phyloP scores from a whole-genome alignment of 2,113 vertebrate genomes.

The Pampusana beccarii region DNA sequence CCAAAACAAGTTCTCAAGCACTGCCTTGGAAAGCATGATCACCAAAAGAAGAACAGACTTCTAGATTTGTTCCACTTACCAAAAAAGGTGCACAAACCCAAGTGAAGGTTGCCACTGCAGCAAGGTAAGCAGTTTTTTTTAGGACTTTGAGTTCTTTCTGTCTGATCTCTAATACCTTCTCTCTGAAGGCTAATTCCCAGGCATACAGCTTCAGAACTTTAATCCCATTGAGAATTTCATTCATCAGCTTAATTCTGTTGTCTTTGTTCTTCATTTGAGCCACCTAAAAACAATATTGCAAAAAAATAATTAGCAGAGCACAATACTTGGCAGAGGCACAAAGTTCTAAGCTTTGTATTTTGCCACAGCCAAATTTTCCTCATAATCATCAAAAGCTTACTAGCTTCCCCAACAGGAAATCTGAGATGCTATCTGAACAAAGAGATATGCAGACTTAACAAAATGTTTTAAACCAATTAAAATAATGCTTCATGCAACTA shows the following conservation, averaged over 20 bases:
- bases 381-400: constrained; percentile 59
- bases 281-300: constrained; percentile 78
- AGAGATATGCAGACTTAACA: constrained; percentile 34
- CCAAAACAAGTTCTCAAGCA: neutral
- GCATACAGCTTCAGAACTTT: constrained; percentile 97
- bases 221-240: constrained; percentile 96
- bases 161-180: constrained; percentile 89
- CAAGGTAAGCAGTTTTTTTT: constrained; percentile 91
- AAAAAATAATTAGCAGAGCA: constrained; percentile 46
- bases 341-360: constrained; percentile 34
- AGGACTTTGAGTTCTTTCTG: constrained; percentile 91
- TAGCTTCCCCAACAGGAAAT: constrained; percentile 44
- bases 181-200: constrained; percentile 95
- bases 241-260: constrained; percentile 96
- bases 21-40: neutral
- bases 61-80: constrained; percentile 78
- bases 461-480: constrained; percentile 29
- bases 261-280: constrained; percentile 98
- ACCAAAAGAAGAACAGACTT: neutral
- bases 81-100: constrained; percentile 98
- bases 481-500: neutral
- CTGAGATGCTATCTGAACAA: constrained; percentile 42
- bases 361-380: constrained; percentile 38
- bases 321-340: constrained; percentile 54
- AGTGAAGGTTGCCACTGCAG: constrained; percentile 90